Conservation (phyloP, 2,797 vertebrate genomes). For the Craterocephalus amniculus region DNA sequence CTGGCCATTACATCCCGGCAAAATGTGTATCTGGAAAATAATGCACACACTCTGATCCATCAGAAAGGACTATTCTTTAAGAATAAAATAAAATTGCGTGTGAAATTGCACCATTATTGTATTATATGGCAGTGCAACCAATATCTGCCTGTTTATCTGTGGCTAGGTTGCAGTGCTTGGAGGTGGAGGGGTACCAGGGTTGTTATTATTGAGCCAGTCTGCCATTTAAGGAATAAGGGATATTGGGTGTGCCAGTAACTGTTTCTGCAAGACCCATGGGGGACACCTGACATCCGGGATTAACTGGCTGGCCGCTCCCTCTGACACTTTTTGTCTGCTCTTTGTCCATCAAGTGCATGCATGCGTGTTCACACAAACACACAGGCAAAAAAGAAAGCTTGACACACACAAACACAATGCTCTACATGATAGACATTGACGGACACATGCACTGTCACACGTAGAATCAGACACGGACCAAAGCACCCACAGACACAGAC, state of each 20-base stretch:
- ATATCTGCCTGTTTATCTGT: slow-evolving; percentile 57
- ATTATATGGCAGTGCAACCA: slow-evolving; percentile 34
- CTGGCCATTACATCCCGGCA: neutral
- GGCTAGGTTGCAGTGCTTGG: slow-evolving; percentile 41
- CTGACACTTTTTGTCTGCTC: slow-evolving; percentile 70
- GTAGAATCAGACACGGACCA: slow-evolving; percentile 32
- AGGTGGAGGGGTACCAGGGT: slow-evolving; percentile 20
- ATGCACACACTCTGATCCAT: neutral
- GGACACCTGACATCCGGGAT: slow-evolving; percentile 73
- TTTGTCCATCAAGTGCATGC: slow-evolving; percentile 53
- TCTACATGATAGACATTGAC: slow-evolving; percentile 18
- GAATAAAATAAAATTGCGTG: slow-evolving; percentile 20
- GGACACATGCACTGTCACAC: slow-evolving; percentile 27
- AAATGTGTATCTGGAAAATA: slow-evolving; percentile 9
- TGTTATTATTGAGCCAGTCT: slow-evolving; percentile 51
- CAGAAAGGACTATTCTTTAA: slow-evolving; percentile 9
- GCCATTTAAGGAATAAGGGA: slow-evolving; percentile 49
- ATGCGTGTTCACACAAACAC: slow-evolving; percentile 12
- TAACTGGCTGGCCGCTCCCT: slow-evolving; percentile 49
- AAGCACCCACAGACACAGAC: slow-evolving; percentile 38
- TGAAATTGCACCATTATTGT: slow-evolving; percentile 52
- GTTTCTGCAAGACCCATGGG: slow-evolving; percentile 50
- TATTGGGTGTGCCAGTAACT: slow-evolving; percentile 47
- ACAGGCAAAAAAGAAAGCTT: neutral
- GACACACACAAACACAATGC: neutral